Evolutionary conservation across 2,888 invertebrate genomes (phyloP).

Genomic region (Polymixis flavicincta): DNA sequence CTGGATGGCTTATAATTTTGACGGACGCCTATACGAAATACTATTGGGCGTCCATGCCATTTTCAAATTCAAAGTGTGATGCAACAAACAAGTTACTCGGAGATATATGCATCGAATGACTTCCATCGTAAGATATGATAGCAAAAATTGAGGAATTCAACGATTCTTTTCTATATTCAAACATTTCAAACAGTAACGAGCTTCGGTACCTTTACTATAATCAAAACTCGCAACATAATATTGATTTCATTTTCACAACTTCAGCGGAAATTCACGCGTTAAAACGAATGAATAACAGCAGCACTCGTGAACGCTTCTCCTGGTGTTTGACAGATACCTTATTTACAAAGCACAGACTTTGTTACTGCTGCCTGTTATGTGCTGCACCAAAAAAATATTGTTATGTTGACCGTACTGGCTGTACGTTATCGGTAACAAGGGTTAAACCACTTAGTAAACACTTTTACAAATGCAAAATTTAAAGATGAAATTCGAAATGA

Average conservation of each 20-base stretch:
- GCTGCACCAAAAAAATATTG: background rate
- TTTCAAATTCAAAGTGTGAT: slow-evolving; percentile 1
- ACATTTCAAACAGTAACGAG: background rate
- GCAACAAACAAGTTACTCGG: background rate
- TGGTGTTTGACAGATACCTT: background rate
- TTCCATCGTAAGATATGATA: background rate
- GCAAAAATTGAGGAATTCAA: background rate
- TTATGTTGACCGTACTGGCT: background rate
- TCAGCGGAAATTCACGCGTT: background rate
- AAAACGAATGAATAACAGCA: background rate
- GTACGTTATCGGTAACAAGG: background rate
- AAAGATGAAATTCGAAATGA: too few species aligned
- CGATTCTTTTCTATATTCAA: background rate
- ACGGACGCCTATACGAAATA: background rate
- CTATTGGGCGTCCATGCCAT: background rate
- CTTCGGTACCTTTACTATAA: background rate
- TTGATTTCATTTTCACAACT: background rate
- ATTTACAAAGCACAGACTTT: background rate
- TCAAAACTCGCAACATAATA: background rate
- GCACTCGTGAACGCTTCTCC: background rate
- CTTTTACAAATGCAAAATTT: background rate
- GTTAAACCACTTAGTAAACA: background rate
- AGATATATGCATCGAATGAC: background rate
- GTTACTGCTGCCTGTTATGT: background rate
- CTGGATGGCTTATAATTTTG: background rate